These are phyloP conservation scores for Balaeniceps rex DNA, from an alignment of 2,113 vertebrate genomes.

Conservation along the genomic window DNA sequence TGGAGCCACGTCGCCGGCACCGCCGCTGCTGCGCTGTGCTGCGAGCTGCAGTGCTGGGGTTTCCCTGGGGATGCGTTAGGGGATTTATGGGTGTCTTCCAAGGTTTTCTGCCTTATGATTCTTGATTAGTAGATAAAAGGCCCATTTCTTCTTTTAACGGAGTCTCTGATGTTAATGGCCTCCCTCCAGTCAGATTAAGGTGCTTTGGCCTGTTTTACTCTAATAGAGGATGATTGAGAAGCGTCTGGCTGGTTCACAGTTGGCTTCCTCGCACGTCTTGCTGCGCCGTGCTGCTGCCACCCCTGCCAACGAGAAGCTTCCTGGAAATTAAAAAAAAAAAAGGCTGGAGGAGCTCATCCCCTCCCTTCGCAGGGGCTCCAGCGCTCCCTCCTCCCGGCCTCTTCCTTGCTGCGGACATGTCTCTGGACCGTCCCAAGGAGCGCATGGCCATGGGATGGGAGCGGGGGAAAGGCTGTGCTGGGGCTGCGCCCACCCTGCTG, in stretches of 20 bases:
- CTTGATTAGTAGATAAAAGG: conserved; percentile 26
- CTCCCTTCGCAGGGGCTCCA: neutral
- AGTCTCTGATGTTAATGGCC: conserved; percentile 1
- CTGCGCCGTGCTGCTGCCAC: neutral
- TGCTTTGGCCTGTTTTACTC: neutral
- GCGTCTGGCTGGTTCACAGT: neutral
- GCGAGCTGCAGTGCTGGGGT: neutral
- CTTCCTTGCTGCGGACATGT: rapidly evolving
- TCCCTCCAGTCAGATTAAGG: neutral
- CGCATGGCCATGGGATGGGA: rapidly evolving
- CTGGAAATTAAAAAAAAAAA: neutral
- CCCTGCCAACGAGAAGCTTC: neutral
- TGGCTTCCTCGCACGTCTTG: neutral
- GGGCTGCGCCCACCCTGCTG: neutral
- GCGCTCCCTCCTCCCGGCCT: neutral
- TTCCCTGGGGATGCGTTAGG: neutral
- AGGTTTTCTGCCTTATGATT: neutral
- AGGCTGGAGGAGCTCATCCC: neutral
- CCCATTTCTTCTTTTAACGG: neutral
- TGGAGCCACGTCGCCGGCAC: neutral
- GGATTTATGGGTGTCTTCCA: neutral
- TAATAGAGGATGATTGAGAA: neutral
- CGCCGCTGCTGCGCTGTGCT: rapidly evolving
- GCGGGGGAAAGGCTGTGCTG: neutral
- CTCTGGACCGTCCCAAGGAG: neutral